Evolutionary conservation across 2,113 vertebrate species (phyloP), one percentile per base, ranked within the genome.

Genomic region (Laterallus jamaicensis): DNA sequence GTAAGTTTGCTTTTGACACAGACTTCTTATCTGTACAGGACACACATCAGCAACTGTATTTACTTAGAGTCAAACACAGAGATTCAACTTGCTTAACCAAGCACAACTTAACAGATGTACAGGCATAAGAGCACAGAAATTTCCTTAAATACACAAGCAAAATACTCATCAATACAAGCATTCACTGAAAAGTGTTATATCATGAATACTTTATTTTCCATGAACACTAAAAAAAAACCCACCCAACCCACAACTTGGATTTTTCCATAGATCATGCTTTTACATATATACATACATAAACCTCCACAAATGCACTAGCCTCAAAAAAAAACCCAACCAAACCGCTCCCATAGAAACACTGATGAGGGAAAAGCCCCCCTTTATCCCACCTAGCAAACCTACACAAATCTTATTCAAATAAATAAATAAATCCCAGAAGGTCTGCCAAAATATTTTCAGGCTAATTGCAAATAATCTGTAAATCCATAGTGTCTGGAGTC

Each of bases 381-480:
- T 76, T 69, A 66, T 50, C 26, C 42, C 31, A 76, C 20, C 29
- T 35, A 80, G 49, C 26, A 75, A 90, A 60, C 7, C 49, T n/a
- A 37, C 9, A 81, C 21, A 35, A 50, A 42, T n/a, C 25, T 60
- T 40, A 26, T 6, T 40, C 13, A 56, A 89, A 58, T 60, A 20
- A 18, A 58, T 22, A 18, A 52, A 26, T 21, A 40, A 68, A 12
- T 2, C 16, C 29, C 31, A 12, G 26, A 25, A 54, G 11, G 26
- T 60, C 58, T 75, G 42, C 60, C 88, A 93, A 93, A 95, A 84
- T 75, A 71, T 66, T 69, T 95, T 68, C 69, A 82, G 80, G 52
- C 32, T 4, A 0, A 83, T 9, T 78, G 35, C 62, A 92, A 95
- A 91, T 29, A 66, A 94, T 68, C 49, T 66, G 17, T 6, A 90